These are phyloP conservation scores for Fulmarus glacialis DNA, from an alignment of 2,113 vertebrate species.

Conservation along the genomic window DNA sequence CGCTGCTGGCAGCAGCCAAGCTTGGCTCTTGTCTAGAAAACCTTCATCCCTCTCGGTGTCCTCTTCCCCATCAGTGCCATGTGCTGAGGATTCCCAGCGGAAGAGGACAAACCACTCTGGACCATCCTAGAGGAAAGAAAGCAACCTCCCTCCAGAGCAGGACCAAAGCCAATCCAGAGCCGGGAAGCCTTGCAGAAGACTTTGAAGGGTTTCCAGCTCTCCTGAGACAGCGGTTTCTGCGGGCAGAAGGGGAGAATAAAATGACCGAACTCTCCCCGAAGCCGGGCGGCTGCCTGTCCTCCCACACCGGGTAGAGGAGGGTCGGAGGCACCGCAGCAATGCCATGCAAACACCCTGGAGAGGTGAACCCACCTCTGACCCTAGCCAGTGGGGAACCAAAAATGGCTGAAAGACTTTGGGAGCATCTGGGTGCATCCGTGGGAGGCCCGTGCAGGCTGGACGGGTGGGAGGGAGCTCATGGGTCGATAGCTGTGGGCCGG, in stretches of 20 bases:
- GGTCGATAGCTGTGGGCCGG: background rate
- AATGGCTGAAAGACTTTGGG: background rate
- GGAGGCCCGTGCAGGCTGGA: background rate
- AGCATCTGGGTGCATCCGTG: rapidly evolving
- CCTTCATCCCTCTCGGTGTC: background rate
- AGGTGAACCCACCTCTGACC: background rate
- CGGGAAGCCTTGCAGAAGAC: background rate
- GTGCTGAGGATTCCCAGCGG: background rate
- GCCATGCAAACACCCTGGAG: background rate
- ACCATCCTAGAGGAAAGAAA: background rate
- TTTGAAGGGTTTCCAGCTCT: background rate
- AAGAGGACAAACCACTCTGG: background rate
- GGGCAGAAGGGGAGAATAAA: background rate
- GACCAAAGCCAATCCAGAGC: background rate
- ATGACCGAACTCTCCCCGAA: background rate
- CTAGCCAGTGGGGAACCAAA: background rate
- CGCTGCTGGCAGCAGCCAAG: background rate
- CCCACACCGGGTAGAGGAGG: background rate
- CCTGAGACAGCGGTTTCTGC: background rate
- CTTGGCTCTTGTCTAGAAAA: background rate
- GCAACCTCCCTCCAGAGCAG: background rate
- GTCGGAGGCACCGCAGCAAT: background rate
- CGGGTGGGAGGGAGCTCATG: background rate
- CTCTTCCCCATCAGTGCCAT: background rate
- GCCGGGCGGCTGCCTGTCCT: background rate